Evolutionary conservation across 2,797 vertebrate species (phyloP).

Genomic region (Catostomus latipinnis): DNA sequence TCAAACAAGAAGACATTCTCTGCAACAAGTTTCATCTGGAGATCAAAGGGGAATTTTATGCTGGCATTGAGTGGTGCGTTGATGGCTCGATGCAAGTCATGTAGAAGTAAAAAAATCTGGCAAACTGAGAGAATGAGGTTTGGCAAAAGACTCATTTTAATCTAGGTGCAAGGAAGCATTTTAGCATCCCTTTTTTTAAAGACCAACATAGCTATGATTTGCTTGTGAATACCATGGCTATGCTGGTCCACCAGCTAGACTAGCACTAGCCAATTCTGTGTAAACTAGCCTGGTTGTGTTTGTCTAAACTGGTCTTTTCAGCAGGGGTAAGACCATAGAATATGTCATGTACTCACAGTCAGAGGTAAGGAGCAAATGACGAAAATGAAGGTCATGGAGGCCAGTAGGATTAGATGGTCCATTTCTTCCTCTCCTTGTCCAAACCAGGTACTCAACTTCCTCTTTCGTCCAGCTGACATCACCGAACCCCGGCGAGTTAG

Average conservation of each 20-base stretch:
- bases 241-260: too few species aligned
- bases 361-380: conserved; percentile 89
- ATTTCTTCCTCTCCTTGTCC: conserved; percentile 84
- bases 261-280: too few species aligned
- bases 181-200: not conserved
- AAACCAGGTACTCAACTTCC: conserved; percentile 76
- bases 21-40: too few species aligned
- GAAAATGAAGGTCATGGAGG: conserved; percentile 86
- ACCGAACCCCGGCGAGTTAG: conserved; percentile 76
- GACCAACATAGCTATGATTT: too few species aligned
- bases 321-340: not conserved
- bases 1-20: too few species aligned
- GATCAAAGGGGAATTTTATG: too few species aligned
- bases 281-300: too few species aligned
- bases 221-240: too few species aligned
- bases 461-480: conserved; percentile 65
- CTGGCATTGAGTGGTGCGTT: not conserved
- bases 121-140: not conserved
- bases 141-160: not conserved
- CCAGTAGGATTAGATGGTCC: conserved; percentile 86
- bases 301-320: too few species aligned
- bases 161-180: not conserved
- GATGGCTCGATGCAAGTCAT: too few species aligned
- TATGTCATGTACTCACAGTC: conserved; percentile 78
- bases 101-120: too few species aligned